These are phyloP conservation scores for Xylocampa areola DNA, from an alignment of 2,888 invertebrate species.

Conservation along the genomic window DNA sequence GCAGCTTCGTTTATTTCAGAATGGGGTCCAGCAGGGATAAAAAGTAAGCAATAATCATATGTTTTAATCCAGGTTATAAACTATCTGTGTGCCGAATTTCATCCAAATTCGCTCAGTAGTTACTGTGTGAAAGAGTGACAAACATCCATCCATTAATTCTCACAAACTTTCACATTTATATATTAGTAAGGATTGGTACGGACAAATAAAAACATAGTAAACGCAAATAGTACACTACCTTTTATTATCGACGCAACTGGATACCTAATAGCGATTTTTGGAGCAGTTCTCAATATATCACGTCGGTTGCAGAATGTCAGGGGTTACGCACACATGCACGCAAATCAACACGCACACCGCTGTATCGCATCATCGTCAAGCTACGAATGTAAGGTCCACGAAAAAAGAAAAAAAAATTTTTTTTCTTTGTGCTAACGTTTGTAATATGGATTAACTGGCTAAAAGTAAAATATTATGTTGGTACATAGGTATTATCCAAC, in stretches of 20 bases:
- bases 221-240: constrained; percentile 57
- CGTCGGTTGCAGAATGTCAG: constrained; percentile 84
- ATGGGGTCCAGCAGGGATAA: too few relatives aligned
- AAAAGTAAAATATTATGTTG: not conserved
- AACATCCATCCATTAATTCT: too few relatives aligned
- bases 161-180: too few relatives aligned
- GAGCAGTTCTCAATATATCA: constrained; percentile 87
- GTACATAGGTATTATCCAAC: too few relatives aligned
- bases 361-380: constrained; percentile 80
- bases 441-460: too few relatives aligned
- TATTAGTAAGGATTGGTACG: too few relatives aligned
- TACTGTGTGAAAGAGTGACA: too few relatives aligned
- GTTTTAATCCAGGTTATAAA: too few relatives aligned
- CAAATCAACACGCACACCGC: constrained; percentile 72
- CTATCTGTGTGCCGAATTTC: too few relatives aligned
- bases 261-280: constrained; percentile 82
- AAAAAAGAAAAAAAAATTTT: constrained; percentile 59
- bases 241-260: constrained; percentile 55
- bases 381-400: constrained; percentile 74
- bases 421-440: not conserved
- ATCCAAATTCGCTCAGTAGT: too few relatives aligned
- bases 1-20: too few relatives aligned
- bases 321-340: constrained; percentile 71
- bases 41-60: too few relatives aligned
- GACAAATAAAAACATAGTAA: constrained; percentile 38